Base-by-base conservation (phyloP, 2,888 invertebrate genomes). In the Chrysolina oricalcia region DNA sequence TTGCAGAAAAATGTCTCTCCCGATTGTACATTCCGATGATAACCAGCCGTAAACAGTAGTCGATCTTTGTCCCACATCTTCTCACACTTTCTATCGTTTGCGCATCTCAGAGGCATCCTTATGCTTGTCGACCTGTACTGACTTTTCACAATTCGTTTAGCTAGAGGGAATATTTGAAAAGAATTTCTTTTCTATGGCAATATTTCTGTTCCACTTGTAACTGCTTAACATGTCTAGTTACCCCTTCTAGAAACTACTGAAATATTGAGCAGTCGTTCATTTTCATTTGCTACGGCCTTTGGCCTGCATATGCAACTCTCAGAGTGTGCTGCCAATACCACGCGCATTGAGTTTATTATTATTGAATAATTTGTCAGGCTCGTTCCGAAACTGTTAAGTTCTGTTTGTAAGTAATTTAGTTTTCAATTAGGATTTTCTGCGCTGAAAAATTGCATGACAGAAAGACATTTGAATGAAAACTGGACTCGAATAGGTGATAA, bases 361-460 rank as follows among this genome's bases (percentile, higher is more conserved):
- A 59, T 59, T 59, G 59, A 59, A 59, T 59, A 59, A 59, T 59
- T 59, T 59, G 59, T 59, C 59, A 59, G 10, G 59, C 59, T 59
- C 59, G n/a, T 59, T 59, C 10, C 59, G n/a, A 59, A 59, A 35
- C 13, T 19, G 35, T 35, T 59, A 5, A 15, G 35, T 59, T 59
- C n/a, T 59, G 23, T 59, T 59, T 59, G 59, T 23, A n/a, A 35
- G 59, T 59, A 59, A 59, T 59, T 59, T 59, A 59, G 5, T 59
- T 59, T 59, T 59, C 59, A 59, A 59, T 59, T 59, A 59, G 59
- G 5, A 27, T 59, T 59, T 59, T 53, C 53, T 21, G 53, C n/a
- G n/a, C 27, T 8, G 8, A 59, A 13, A 27, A 27, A 8, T 59
- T 15, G 27, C 27, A 27, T 59, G 13, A 59, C 27, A 27, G 10